Evolutionary conservation across 2,888 invertebrate genomes (phyloP).

Genomic region (Spodoptera littoralis): DNA sequence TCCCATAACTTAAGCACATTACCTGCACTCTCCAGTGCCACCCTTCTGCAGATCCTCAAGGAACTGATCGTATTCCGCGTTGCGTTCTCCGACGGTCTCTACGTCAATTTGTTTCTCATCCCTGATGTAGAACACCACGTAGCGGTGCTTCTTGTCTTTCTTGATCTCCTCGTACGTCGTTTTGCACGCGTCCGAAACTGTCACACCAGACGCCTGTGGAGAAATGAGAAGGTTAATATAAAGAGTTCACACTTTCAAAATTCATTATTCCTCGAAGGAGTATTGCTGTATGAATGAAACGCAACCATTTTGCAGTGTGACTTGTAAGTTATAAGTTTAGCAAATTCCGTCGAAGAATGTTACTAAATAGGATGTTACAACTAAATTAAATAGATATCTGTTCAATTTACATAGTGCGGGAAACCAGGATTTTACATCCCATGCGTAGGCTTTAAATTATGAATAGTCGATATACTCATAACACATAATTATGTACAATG

Average conservation of each 20-base stretch:
- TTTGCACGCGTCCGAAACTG: slow-evolving; percentile 98
- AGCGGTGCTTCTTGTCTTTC: slow-evolving; percentile 99
- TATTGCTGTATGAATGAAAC: no score
- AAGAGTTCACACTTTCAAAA: not conserved
- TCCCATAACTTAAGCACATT: not conserved
- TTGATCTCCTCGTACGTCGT: slow-evolving; percentile 98
- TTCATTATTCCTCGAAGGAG: no score
- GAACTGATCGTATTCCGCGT: slow-evolving; percentile 98
- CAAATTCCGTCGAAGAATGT: no score
- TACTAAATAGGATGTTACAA: no score
- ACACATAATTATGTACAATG: no score
- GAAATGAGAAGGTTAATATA: slow-evolving; percentile 4
- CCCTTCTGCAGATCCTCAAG: slow-evolving; percentile 97
- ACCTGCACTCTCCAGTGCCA: slow-evolving; percentile 98
- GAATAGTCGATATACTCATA: no score
- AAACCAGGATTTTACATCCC: no score
- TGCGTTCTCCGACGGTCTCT: slow-evolving; percentile 96
- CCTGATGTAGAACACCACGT: slow-evolving; percentile 98
- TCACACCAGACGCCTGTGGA: slow-evolving; percentile 97
- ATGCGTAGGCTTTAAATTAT: no score
- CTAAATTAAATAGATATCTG: no score
- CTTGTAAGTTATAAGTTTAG: no score
- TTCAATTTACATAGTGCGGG: no score
- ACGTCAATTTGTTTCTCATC: slow-evolving; percentile 99
- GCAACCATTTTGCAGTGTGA: no score